A percentile compares a stretch with the other conserved stretches of the same genome.
phyloP scores from a whole-genome alignment of 2,797 vertebrate species.

The Gymnothorax reevesii region DNA sequence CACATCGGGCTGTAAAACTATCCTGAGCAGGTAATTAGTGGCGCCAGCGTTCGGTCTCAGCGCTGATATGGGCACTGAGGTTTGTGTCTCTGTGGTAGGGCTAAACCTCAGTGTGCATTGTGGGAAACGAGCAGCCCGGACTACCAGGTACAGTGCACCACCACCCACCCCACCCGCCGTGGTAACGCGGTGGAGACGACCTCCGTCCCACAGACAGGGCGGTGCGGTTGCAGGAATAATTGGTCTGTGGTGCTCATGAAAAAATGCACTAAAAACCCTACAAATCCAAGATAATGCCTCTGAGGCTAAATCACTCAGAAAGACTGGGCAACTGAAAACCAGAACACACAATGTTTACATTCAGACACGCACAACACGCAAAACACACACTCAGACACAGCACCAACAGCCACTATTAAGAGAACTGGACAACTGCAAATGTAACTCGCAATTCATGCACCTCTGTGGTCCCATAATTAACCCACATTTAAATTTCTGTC shows the following conservation, averaged over 20 bases:
- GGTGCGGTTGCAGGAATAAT: background rate
- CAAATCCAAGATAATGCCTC: background rate
- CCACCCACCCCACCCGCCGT: background rate
- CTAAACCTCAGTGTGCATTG: background rate
- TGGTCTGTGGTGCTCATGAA: background rate
- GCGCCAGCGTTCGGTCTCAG: background rate
- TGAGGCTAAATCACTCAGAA: background rate
- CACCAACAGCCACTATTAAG: background rate
- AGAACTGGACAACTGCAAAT: background rate
- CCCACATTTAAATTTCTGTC: background rate
- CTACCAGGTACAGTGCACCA: background rate
- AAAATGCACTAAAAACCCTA: background rate
- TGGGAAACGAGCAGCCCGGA: background rate
- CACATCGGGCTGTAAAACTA: background rate
- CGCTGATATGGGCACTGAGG: background rate
- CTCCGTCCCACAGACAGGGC: background rate
- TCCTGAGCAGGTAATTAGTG: constrained; percentile 1
- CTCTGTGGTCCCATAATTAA: background rate
- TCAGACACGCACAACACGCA: background rate
- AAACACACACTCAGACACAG: background rate
- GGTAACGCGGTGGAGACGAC: background rate
- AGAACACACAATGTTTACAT: background rate
- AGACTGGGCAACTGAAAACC: background rate
- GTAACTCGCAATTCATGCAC: background rate
- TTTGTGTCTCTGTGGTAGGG: background rate